phyloP scores from a whole-genome alignment of 1,140 invertebrate species.

The Drosophila kanapiae region DNA sequence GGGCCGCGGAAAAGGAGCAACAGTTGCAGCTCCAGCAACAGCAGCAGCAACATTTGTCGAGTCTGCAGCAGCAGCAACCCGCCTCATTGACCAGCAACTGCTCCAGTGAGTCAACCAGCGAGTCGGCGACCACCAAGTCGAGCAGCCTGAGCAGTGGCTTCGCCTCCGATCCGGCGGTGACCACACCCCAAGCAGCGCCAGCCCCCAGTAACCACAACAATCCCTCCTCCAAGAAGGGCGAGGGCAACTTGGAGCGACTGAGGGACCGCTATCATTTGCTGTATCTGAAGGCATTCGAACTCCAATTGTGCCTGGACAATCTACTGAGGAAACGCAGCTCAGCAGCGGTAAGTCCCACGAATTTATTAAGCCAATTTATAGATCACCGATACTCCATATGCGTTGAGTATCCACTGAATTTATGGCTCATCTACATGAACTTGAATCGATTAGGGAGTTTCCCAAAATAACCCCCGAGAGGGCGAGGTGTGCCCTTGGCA shows the following conservation, averaged over 20 bases:
- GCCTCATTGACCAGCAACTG: constrained; percentile 77
- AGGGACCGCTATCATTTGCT: constrained; percentile 95
- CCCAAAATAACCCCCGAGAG: constrained; percentile 16
- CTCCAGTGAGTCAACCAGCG: constrained; percentile 78
- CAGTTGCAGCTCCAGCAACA: constrained; percentile 56
- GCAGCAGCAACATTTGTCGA: constrained; percentile 55
- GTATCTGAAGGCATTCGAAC: constrained; percentile 94
- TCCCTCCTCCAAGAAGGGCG: constrained; percentile 51
- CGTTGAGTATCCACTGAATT: neutral
- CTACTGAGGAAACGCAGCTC: constrained; percentile 85
- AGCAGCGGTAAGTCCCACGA: constrained; percentile 67
- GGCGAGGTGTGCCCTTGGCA: constrained; percentile 20
- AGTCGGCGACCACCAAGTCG: constrained; percentile 67
- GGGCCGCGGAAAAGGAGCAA: constrained; percentile 76
- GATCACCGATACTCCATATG: neutral
- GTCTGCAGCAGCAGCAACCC: constrained; percentile 52
- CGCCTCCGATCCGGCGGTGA: constrained; percentile 49
- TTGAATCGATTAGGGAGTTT: constrained; percentile 33
- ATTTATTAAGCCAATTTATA: neutral
- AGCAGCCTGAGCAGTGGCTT: constrained; percentile 74
- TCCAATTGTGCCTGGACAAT: constrained; percentile 93
- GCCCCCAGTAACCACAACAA: constrained; percentile 40
- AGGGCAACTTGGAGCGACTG: constrained; percentile 87
- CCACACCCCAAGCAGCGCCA: constrained; percentile 48
- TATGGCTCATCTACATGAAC: constrained; percentile 31